Evolutionary conservation across 2,797 vertebrate species (phyloP).

Genomic region (Sebastes reedi): DNA sequence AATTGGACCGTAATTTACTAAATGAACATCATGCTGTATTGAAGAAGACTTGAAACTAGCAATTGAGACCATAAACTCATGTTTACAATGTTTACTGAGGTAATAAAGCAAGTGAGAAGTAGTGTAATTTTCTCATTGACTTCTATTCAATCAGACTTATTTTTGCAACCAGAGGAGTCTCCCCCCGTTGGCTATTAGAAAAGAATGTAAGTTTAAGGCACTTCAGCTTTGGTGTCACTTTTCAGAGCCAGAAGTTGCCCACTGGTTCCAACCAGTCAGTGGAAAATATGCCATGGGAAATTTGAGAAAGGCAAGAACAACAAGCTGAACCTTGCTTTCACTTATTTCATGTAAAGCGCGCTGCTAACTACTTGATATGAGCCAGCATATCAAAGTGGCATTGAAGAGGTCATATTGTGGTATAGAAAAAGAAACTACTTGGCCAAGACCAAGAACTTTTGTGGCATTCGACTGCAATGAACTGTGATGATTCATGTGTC

Average conservation of each 20-base stretch:
- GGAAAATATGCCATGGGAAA: background rate
- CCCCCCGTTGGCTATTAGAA: background rate
- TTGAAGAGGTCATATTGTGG: background rate
- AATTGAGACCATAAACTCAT: background rate
- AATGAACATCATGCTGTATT: background rate
- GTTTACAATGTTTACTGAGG: background rate
- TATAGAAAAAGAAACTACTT: background rate
- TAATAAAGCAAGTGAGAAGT: background rate
- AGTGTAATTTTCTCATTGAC: background rate
- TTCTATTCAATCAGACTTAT: background rate
- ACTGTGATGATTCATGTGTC: background rate
- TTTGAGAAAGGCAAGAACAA: background rate
- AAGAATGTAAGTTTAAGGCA: background rate
- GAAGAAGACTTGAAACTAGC: background rate
- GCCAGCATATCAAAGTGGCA: background rate
- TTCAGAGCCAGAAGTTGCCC: background rate
- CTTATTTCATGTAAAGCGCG: background rate
- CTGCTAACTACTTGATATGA: background rate
- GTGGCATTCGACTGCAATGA: background rate
- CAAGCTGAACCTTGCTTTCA: background rate
- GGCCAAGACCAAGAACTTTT: background rate
- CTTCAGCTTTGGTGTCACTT: background rate
- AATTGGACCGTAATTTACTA: background rate
- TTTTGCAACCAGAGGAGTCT: background rate
- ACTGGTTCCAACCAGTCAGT: background rate